A percentile compares a stretch with the other conserved stretches of the same genome.
Evolutionary conservation across 2,113 vertebrate genomes (phyloP).

Genomic region (Pollimyrus isidori): DNA sequence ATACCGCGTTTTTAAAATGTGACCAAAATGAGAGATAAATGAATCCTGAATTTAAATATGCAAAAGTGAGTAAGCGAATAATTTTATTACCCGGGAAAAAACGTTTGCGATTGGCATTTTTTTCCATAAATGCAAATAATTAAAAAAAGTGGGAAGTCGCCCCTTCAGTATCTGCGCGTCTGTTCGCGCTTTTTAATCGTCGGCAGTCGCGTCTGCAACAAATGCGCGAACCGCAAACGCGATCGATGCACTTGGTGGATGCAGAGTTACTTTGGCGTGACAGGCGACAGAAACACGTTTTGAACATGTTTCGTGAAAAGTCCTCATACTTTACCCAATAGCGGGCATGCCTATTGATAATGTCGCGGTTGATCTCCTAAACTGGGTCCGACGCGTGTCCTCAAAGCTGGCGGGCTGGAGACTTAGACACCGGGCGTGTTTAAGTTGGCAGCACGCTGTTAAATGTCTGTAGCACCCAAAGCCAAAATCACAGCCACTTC

Average conservation of each 20-base stretch:
- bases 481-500: background rate
- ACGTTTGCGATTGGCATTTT: background rate
- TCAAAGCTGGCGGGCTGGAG: background rate
- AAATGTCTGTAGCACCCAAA: background rate
- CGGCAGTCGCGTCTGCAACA: background rate
- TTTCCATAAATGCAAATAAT: background rate
- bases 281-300: background rate
- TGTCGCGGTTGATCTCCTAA: background rate
- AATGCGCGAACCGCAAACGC: background rate
- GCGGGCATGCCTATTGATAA: background rate
- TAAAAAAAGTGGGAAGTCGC: background rate
- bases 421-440: background rate
- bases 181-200: background rate
- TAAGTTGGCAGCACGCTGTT: background rate
- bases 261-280: background rate
- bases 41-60: background rate
- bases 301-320: background rate
- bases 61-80: background rate
- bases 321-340: background rate
- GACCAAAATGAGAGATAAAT: background rate
- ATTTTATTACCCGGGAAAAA: background rate
- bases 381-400: background rate
- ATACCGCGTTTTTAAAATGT: background rate
- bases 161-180: background rate
- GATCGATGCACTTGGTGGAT: background rate